Evolutionary conservation across 1,140 invertebrate species (phyloP), one percentile per base, ranked within the genome.

Genomic region (Monomorium pharaonis): DNA sequence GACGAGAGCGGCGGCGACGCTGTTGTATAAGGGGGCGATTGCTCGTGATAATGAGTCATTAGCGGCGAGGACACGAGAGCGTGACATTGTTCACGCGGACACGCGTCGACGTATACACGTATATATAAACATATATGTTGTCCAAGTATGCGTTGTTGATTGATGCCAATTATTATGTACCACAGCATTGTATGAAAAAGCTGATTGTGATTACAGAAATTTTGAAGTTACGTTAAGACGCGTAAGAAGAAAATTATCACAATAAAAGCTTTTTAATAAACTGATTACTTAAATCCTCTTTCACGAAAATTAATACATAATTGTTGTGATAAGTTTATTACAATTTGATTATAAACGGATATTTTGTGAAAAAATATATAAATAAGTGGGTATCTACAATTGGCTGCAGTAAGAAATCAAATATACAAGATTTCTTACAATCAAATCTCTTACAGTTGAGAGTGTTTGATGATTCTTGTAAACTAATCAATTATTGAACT

Each of bases 1-100:
- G 67, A 72, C 78, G 67, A 83, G 78, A 83, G 78, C 67, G 37
- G 78, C 67, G 37, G 67, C 78, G 78, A 83, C 78, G 78, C 14
- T 49, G 37, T 83, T 83, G 78, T 74, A 47, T 83, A 83, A 83
- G 51, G 33, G 78, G 54, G 65, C 27, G 78, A 83, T 83, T 83
- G 78, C 78, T 83, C 78, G 78, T 83, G 67, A 83, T 83, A 83
- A 83, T 83, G 78, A 83, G 51, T 83, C 78, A 83, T 83, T 83
- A 83, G 78, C 67, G n/a, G 42, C 51, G 67, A 74, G 78, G 78
- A 83, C 78, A 58, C 24, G 67, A 74, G 78, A 72, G 78, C 67
- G 51, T 72, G 78, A 83, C 49, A 72, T 72, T 58, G 65, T 42
- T 6, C 65, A 4, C 18, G 21, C 24, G 24, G 27, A 37, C 37